Evolutionary conservation across 2,888 invertebrate species (phyloP), one percentile per base, ranked within the genome.

Genomic region (Ectemnius lituratus): DNA sequence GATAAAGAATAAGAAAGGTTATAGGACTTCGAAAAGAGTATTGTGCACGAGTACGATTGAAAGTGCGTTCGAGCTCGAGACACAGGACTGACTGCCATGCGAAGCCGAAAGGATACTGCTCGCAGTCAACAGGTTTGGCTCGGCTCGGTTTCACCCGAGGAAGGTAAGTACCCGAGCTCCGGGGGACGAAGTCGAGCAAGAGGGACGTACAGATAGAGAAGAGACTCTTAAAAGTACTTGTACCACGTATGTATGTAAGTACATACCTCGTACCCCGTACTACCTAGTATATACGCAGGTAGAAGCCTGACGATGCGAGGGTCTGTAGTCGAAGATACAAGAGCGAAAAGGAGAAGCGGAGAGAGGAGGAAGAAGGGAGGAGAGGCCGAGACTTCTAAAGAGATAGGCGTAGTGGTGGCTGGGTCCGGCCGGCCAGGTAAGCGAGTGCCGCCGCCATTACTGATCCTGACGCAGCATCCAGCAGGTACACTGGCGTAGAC

Each of bases 391-490:
- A 69, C 72, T 37, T 37, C 13, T 20, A 61, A 58, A 61, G 65
- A 28, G 62, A 18, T 45, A 70, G 71, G 59, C 58, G 59, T 59
- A 58, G 59, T 57, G 62, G 60, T 47, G 37, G 28, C 67, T 70
- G 72, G 73, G 3, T 23, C 23, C 2, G 23, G 82, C 81, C 76
- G 76, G 85, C 79, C 80, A 85, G 84, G 86, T 86, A 84, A 86
- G 86, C 86, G 78, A 84, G 81, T 84, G 84, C 84, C 83, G 83
- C 83, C 83, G 83, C 83, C 83, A 83, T 83, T 83, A 52, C 52
- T 52, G 84, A 84, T 83, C 78, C 84, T 83, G 80, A 80, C 84
- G 80, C 85, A 86, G 87, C 87, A 88, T 88, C 87, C 88, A 81
- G 82, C 70, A 70, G 72, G 67, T 76, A 58, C 86, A 86, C 79